phyloP scores from a whole-genome alignment of 2,888 invertebrate genomes.

The Ectemnius continuus region DNA sequence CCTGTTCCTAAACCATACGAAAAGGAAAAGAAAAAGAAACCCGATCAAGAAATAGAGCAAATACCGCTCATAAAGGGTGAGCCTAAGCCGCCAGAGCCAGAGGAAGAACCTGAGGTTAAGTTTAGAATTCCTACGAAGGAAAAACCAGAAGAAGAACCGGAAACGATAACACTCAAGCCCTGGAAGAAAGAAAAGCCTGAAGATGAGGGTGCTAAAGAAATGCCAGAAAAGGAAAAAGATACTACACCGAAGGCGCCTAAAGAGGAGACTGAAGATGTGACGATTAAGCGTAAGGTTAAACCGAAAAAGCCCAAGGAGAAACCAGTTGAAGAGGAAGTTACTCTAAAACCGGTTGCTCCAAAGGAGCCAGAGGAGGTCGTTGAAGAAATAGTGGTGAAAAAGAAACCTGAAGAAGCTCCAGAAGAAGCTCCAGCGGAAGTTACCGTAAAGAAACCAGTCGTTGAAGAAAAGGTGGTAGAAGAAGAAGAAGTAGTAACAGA shows the following conservation, averaged over 20 bases:
- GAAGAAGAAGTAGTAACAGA: constrained; percentile 77
- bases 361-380: constrained; percentile 73
- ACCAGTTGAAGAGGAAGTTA: constrained; percentile 39
- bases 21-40: constrained; percentile 67
- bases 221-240: constrained; percentile 61
- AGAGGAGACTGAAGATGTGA: constrained; percentile 59
- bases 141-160: constrained; percentile 72
- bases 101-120: constrained; percentile 77
- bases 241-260: constrained; percentile 52
- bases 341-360: constrained; percentile 30
- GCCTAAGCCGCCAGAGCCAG: constrained; percentile 76
- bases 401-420: constrained; percentile 51
- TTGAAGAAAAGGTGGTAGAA: constrained; percentile 47
- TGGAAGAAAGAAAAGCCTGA: constrained; percentile 71
- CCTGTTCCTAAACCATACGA: constrained; percentile 66
- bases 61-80: constrained; percentile 74
- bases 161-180: constrained; percentile 72
- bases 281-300: constrained; percentile 56
- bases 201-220: constrained; percentile 65
- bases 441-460: constrained; percentile 50
- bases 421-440: constrained; percentile 58
- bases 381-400: constrained; percentile 69
- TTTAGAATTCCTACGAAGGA: constrained; percentile 71
- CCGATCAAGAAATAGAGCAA: constrained; percentile 72
- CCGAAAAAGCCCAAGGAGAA: constrained; percentile 52